These are phyloP conservation scores for Sycophila texana DNA, from an alignment of 2,888 invertebrate species.

Conservation along the genomic window DNA sequence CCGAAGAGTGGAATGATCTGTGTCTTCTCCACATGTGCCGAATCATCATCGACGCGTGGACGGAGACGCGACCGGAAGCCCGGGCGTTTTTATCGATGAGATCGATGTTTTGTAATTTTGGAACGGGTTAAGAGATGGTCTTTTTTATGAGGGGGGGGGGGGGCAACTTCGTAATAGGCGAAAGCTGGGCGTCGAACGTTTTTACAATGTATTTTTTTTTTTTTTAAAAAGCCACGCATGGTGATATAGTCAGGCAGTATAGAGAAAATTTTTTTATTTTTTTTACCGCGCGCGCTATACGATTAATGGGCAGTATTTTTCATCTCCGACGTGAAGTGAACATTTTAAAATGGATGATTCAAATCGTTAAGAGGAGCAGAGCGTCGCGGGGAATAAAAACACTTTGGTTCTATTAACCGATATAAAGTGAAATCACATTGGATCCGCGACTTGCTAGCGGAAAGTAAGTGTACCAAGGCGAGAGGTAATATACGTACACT, in stretches of 20 bases:
- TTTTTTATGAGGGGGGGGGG: neutral
- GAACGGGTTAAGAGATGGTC: conserved; percentile 6
- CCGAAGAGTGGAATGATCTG: conserved; percentile 15
- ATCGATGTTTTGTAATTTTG: conserved; percentile 49
- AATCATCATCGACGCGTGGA: conserved; percentile 30
- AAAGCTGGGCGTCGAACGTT: neutral
- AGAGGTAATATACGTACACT: too few species aligned
- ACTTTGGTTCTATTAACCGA: too few species aligned
- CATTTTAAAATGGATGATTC: neutral
- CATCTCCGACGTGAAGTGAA: neutral
- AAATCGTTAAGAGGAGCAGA: too few species aligned
- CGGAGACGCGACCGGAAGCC: conserved; percentile 30
- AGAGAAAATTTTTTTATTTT: conserved; percentile 25
- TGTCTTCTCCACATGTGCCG: conserved; percentile 24
- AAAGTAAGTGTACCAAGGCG: too few species aligned
- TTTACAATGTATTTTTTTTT: conserved; percentile 15
- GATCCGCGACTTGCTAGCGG: too few species aligned
- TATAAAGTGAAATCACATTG: too few species aligned
- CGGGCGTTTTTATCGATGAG: conserved; percentile 49
- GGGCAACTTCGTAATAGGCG: conserved; percentile 6
- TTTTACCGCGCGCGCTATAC: neutral
- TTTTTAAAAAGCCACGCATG: neutral
- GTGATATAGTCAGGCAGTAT: conserved; percentile 25
- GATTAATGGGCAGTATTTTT: conserved; percentile 23
- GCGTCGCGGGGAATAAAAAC: too few species aligned